These are phyloP conservation scores for Empis livida DNA, from an alignment of 2,888 invertebrate species.

Conservation along the genomic window DNA sequence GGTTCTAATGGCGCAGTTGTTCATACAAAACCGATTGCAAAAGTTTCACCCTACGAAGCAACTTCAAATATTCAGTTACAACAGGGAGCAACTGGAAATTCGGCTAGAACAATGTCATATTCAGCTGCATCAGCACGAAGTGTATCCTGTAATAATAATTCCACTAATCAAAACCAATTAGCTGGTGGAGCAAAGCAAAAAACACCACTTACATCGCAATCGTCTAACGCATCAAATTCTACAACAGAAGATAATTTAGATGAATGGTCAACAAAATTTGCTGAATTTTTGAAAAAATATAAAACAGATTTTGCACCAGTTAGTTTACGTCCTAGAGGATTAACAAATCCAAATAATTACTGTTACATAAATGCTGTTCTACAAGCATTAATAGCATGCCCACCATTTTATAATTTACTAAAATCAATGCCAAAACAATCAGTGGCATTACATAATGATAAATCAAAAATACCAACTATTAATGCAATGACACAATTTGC, in stretches of 20 bases:
- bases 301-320: slow-evolving; percentile 66
- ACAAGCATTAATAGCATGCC: slow-evolving; percentile 86
- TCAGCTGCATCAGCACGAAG: slow-evolving; percentile 36
- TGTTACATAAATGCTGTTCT: slow-evolving; percentile 94
- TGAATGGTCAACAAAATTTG: slow-evolving; percentile 36
- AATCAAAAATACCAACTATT: slow-evolving; percentile 67
- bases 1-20: slow-evolving; percentile 6
- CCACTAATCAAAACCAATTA: slow-evolving; percentile 6
- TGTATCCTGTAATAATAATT: slow-evolving; percentile 14
- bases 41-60: slow-evolving; percentile 44
- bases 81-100: slow-evolving; percentile 20
- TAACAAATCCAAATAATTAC: slow-evolving; percentile 88
- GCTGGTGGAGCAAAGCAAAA: slow-evolving; percentile 4
- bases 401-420: slow-evolving; percentile 87
- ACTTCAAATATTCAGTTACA: slow-evolving; percentile 19
- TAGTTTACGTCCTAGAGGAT: slow-evolving; percentile 74
- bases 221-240: slow-evolving; percentile 6
- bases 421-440: slow-evolving; percentile 60
- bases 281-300: slow-evolving; percentile 64
- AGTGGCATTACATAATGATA: slow-evolving; percentile 39
- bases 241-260: slow-evolving; percentile 20
- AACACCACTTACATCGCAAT: slow-evolving; percentile 4
- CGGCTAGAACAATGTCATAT: slow-evolving; percentile 31
- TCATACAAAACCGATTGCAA: slow-evolving; percentile 44
- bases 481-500: slow-evolving; percentile 77